Conservation (phyloP, 2,888 invertebrate species). For the Neocrepidodera transversa region DNA sequence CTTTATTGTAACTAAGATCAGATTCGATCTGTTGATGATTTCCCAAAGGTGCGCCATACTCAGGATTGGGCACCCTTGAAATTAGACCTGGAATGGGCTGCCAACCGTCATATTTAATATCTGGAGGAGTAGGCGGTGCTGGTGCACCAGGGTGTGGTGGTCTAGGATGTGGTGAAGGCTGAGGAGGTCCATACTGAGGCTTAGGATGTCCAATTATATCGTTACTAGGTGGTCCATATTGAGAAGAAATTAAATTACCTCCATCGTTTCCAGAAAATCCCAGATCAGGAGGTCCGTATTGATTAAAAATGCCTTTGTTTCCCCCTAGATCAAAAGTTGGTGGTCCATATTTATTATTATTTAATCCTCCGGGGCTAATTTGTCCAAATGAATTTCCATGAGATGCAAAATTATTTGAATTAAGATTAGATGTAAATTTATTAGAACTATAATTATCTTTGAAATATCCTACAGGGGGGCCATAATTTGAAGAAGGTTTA, state of each 20-base stretch:
- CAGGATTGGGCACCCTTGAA: constrained; percentile 52
- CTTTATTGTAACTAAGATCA: constrained; percentile 48
- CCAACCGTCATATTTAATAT: constrained; percentile 85
- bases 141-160: constrained; percentile 74
- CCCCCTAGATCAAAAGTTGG: constrained; percentile 20
- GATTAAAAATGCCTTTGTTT: constrained; percentile 26
- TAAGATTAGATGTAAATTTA: constrained; percentile 38
- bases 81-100: constrained; percentile 80
- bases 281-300: constrained; percentile 42
- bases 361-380: constrained; percentile 11
- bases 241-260: constrained; percentile 30
- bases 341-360: constrained; percentile 31
- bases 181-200: constrained; percentile 65
- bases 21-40: constrained; percentile 35
- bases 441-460: constrained; percentile 41
- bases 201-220: constrained; percentile 29
- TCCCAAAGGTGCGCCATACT: constrained; percentile 51
- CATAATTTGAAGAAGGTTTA: constrained; percentile 47
- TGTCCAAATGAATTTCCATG: constrained; percentile 23
- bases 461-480: constrained; percentile 46
- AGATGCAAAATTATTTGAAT: constrained; percentile 24
- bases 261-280: constrained; percentile 17
- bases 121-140: constrained; percentile 77
- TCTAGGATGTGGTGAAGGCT: constrained; percentile 63
- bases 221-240: constrained; percentile 40